Base-by-base conservation (phyloP, 53 echinoderm and acorn worm species). In the Temnopleurus reevesii region DNA sequence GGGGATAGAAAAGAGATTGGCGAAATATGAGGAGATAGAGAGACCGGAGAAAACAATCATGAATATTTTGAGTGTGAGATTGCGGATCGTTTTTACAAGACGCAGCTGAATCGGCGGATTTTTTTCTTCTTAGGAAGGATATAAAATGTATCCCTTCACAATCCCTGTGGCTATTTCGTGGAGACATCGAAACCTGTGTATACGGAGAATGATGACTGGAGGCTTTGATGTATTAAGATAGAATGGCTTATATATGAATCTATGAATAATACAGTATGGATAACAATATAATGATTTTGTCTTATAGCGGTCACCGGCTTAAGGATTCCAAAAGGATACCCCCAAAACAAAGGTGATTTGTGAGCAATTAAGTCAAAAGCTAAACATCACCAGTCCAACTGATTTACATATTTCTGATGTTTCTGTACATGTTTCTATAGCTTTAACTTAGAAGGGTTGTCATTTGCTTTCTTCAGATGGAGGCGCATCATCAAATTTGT, bases 11-110 rank as follows among this genome's bases (percentile, higher is more conserved):
- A 83, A 53, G 83, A 83, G 83, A 36, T 54, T 34, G 53, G 41
- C 19, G 79, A 79, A 79, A 79, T 15, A 79, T 10, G 49, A 46
- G 51, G 79, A 79, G 79, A 79, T 79, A 79, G 49, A 47, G 79
- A 55, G 36, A 55, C 33, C 35, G 38, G 31, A 33, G 36, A 55
- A 83, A 55, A 55, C 83, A 55, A 55, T 83, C 55, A 83, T 83
- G 83, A 83, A 83, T 83, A 83, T 83, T 71, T 55, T 34, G 83
- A 83, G 54, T 83, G 83, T 83, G 83, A 36, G 54, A 53, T 56
- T 83, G 83, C 55, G 24, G 55, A 19, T 83, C 54, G 83, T 80
- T 80, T 80, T 80, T 46, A 41, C 46, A 80, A 80, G 80, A 9
- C 33, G 55, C 83, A 83, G 83, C 83, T 83, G 83, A 53, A 31